phyloP scores from a whole-genome alignment of 2,888 invertebrate species.

The Odontomyia ornata region DNA sequence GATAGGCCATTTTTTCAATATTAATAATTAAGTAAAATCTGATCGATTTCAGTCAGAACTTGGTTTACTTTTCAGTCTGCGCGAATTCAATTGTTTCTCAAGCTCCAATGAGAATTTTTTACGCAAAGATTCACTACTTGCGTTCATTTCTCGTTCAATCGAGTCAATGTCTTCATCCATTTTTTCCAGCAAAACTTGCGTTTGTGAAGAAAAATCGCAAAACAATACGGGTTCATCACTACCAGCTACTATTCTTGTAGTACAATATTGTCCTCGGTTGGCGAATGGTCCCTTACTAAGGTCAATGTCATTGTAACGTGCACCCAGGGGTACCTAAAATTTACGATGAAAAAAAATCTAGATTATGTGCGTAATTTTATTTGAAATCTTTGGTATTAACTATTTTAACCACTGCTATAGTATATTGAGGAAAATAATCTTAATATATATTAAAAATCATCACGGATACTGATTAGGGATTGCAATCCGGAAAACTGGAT shows the following conservation, averaged over 20 bases:
- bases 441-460: no score
- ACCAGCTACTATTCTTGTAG: conserved; percentile 58
- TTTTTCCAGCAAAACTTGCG: conserved; percentile 62
- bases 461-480: no score
- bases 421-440: no score
- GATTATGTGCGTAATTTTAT: no score
- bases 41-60: neutral
- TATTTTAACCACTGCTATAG: no score
- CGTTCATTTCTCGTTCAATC: conserved; percentile 60
- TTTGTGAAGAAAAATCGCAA: conserved; percentile 63
- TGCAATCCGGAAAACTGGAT: no score
- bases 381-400: no score
- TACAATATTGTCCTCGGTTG: conserved; percentile 62
- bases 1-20: no score
- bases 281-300: conserved; percentile 58
- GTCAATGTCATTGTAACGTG: conserved; percentile 57
- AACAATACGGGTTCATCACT: conserved; percentile 61
- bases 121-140: conserved; percentile 58
- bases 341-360: neutral
- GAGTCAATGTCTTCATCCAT: conserved; percentile 61
- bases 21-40: no score
- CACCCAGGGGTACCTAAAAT: conserved; percentile 58
- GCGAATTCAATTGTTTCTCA: conserved; percentile 58
- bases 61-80: conserved; percentile 44
- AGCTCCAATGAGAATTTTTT: conserved; percentile 59